A percentile compares a stretch with the other conserved stretches of the same genome.
Conservation (phyloP, 2,888 invertebrate species). For the Incurvaria masculella region DNA sequence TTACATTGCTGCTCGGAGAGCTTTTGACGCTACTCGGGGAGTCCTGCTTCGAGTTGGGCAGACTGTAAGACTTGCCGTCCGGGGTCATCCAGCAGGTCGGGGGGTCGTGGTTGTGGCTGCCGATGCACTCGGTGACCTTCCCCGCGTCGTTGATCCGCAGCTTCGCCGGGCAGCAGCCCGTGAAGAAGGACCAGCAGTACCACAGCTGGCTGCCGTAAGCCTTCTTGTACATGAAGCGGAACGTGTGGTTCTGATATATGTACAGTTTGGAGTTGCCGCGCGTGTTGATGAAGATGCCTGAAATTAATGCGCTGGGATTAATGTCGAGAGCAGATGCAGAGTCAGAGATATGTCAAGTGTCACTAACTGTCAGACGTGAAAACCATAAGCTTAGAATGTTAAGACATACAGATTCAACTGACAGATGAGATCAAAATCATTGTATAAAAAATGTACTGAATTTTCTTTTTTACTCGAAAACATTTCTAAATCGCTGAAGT, state of each 20-base stretch:
- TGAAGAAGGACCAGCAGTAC: conserved; percentile 54
- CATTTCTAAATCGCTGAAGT: too few species aligned
- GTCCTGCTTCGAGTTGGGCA: conserved; percentile 21
- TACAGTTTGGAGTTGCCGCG: conserved; percentile 50
- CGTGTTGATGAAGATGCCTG: conserved; percentile 52
- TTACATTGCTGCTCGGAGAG: too few species aligned
- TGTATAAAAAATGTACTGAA: too few species aligned
- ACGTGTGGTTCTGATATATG: conserved; percentile 51
- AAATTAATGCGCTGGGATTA: conserved; percentile 19
- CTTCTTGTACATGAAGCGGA: conserved; percentile 51
- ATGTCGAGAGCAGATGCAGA: too few species aligned
- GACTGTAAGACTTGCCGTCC: conserved; percentile 44
- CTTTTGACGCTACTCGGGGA: too few species aligned
- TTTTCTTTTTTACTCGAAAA: too few species aligned
- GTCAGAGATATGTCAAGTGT: too few species aligned
- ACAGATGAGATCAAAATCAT: too few species aligned
- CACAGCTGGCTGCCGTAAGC: conserved; percentile 51
- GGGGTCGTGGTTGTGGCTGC: conserved; percentile 46
- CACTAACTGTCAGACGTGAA: too few species aligned
- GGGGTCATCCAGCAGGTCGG: conserved; percentile 53
- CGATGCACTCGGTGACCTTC: conserved; percentile 46
- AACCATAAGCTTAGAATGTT: too few species aligned
- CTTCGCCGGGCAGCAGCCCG: conserved; percentile 47
- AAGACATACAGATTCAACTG: too few species aligned
- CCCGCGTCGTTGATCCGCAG: conserved; percentile 45